phyloP scores from a whole-genome alignment of 2,888 invertebrate genomes.

The Lingula anatina region DNA sequence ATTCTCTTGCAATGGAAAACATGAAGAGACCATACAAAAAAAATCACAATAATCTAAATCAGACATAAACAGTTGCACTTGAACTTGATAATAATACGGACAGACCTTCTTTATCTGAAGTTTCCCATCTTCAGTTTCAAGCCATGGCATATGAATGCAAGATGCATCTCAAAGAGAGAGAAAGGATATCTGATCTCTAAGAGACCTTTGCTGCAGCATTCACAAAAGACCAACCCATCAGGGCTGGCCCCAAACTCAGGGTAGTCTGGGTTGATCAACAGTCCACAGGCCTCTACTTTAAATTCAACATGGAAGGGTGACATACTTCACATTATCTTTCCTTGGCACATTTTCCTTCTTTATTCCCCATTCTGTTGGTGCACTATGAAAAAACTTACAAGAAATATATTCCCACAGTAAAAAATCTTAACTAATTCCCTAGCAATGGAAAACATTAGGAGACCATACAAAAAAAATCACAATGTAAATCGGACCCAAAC shows the following conservation, averaged over 20 bases:
- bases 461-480: too few species aligned
- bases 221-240: slow-evolving; percentile 10
- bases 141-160: slow-evolving; percentile 2
- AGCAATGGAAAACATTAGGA: too few species aligned
- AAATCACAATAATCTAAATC: too few species aligned
- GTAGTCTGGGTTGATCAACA: slow-evolving; percentile 3
- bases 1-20: too few species aligned
- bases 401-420: too few species aligned
- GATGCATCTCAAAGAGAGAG: too few species aligned
- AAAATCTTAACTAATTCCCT: too few species aligned
- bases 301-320: slow-evolving; percentile 3
- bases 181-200: slow-evolving; percentile 13
- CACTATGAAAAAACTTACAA: too few species aligned
- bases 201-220: slow-evolving; percentile 11
- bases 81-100: too few species aligned
- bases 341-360: slow-evolving; percentile 4
- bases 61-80: too few species aligned
- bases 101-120: slow-evolving; percentile 3
- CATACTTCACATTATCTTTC: background rate
- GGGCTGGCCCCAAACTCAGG: slow-evolving; percentile 12
- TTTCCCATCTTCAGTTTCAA: background rate
- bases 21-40: too few species aligned
- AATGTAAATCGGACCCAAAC: too few species aligned
- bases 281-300: background rate
- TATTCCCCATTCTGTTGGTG: slow-evolving; percentile 6